These are phyloP conservation scores for Allophyes oxyacanthae DNA, from an alignment of 2,888 invertebrate species.

Conservation along the genomic window DNA sequence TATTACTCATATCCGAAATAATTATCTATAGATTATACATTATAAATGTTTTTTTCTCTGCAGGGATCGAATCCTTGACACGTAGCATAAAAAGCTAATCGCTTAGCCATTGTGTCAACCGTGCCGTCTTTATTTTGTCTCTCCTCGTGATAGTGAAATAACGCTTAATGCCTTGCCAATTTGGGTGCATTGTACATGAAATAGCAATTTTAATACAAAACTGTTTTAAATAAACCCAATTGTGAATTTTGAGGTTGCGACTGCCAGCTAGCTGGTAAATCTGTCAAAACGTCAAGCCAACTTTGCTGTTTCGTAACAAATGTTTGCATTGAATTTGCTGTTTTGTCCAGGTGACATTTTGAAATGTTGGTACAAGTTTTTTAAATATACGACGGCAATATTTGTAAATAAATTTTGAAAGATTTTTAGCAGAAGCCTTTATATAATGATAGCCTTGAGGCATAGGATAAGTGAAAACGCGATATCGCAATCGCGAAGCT, in stretches of 20 bases:
- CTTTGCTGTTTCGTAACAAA: conserved; percentile 24
- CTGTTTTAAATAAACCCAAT: conserved; percentile 14
- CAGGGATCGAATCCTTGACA: too few relatives aligned
- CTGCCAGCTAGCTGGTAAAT: conserved; percentile 21
- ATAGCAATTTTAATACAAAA: neutral
- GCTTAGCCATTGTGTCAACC: too few relatives aligned
- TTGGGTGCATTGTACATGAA: conserved; percentile 2
- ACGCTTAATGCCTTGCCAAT: too few relatives aligned
- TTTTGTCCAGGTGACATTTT: conserved; percentile 32
- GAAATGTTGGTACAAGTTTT: conserved; percentile 15
- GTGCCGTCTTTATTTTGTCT: too few relatives aligned
- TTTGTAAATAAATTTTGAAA: conserved; percentile 15
- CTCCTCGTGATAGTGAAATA: too few relatives aligned
- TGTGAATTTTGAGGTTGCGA: conserved; percentile 14
- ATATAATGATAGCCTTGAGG: too few relatives aligned
- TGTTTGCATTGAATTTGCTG: conserved; percentile 20
- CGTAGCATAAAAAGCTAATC: too few relatives aligned
- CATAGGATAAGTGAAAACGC: conserved; percentile 1
- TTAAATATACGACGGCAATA: neutral
- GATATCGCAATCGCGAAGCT: neutral
- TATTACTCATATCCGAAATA: too few relatives aligned
- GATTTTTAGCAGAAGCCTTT: too few relatives aligned
- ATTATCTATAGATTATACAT: too few relatives aligned
- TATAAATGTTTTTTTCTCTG: too few relatives aligned
- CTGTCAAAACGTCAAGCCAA: conserved; percentile 41